Base-by-base conservation (phyloP, 2,797 vertebrate species). In the Lophura swinhoii region DNA sequence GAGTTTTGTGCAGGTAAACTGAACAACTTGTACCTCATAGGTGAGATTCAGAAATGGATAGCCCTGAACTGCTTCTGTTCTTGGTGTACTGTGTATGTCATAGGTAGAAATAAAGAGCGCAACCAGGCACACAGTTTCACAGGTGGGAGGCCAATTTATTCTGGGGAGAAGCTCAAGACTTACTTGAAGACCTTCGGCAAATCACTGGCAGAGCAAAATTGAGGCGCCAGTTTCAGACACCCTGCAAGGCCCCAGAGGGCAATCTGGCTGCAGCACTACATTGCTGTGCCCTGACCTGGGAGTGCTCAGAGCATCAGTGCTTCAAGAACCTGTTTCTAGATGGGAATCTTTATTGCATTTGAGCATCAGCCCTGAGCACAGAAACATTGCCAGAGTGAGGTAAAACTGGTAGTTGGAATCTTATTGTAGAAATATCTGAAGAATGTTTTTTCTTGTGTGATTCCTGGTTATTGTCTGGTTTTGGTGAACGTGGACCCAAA, bases 61-160 rank as follows among this genome's bases (percentile, higher is more conserved):
- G 0, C 23, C 35, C 21, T 9, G 33, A 78, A 41, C 46, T 55
- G 15, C 56, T 69, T 53, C 44, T 63, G 29, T 43, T 14, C 26
- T 59, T 58, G 0, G 0, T 17, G 39, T 46, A 15, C 48, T 48
- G 9, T 46, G 21, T 0, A 1, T 44, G n/a, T 14, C 13, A 3
- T 46, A 55, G 35, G 28, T 44, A 75, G 78, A 64, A 53, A 53
- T 14, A 68, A 70, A 9, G 26, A 13, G 12, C 37, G n/a, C 70
- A 55, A 43, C 21, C 12, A 59, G n/a, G 31, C 22, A 4, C 2
- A 1, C 77, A 15, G 41, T 46, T 87, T 66, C 6, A 1, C 17
- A 31, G n/a, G 4, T 55, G 71, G n/a, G 48, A 76, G 49, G 53
- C 59, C 44, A 68, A 62, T 44, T 90, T 31, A 6, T 21, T 4